Conservation (phyloP, 2,888 invertebrate species). For the Myathropa florea region DNA sequence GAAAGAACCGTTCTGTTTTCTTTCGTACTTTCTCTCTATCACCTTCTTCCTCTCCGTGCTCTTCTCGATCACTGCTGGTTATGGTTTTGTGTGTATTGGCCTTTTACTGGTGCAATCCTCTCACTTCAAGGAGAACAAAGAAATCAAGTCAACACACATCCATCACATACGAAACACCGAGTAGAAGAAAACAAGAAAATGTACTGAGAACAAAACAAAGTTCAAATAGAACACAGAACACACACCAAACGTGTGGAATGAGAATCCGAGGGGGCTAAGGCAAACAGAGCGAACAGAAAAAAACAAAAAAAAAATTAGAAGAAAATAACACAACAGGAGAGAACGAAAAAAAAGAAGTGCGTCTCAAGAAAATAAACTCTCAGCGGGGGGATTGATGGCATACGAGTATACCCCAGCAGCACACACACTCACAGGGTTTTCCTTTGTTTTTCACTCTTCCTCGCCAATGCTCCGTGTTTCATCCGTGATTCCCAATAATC, state of each 20-base stretch:
- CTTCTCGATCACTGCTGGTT: background rate
- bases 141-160: slow-evolving; percentile 33
- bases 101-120: slow-evolving; percentile 2
- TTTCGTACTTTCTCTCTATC: background rate
- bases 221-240: slow-evolving; percentile 21
- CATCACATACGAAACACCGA: background rate
- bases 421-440: slow-evolving; percentile 53
- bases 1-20: slow-evolving; percentile 52
- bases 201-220: slow-evolving; percentile 54
- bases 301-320: background rate
- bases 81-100: background rate
- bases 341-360: slow-evolving; percentile 54
- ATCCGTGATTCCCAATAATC: slow-evolving; percentile 16
- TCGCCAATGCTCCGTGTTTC: background rate
- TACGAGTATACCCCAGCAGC: background rate
- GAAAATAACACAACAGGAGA: background rate
- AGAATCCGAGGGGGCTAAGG: slow-evolving; percentile 1
- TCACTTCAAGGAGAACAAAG: slow-evolving; percentile 54
- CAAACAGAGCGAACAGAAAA: background rate
- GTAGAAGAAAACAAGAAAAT: slow-evolving; percentile 68
- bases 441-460: slow-evolving; percentile 33
- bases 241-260: slow-evolving; percentile 12
- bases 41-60: background rate
- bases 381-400: background rate
- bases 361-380: slow-evolving; percentile 49